These are phyloP conservation scores for Watsonalla binaria DNA, from an alignment of 2,888 invertebrate genomes.

Conservation along the genomic window DNA sequence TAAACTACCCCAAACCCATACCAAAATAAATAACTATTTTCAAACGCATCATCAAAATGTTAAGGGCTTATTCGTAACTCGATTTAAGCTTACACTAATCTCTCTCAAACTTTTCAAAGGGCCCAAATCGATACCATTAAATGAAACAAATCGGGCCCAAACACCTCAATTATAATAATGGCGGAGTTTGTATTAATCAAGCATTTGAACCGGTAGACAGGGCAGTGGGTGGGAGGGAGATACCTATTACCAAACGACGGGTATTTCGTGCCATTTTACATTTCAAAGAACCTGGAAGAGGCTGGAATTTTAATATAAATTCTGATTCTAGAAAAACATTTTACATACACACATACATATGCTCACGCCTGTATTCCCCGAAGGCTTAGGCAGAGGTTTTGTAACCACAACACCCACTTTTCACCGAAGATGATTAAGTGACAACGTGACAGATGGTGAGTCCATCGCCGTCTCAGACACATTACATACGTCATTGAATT, in stretches of 20 bases:
- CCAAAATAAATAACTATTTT: too few species aligned
- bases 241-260: constrained; percentile 16
- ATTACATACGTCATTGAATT: too few species aligned
- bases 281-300: constrained; percentile 13
- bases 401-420: too few species aligned
- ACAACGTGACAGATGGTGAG: too few species aligned
- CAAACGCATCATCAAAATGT: too few species aligned
- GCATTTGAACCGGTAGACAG: constrained; percentile 29
- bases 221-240: constrained; percentile 12
- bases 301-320: not conserved
- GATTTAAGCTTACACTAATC: constrained; percentile 1
- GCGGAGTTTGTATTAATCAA: constrained; percentile 52
- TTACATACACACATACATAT: too few species aligned
- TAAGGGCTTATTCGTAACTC: not conserved
- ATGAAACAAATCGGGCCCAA: constrained; percentile 38
- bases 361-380: too few species aligned
- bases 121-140: constrained; percentile 21
- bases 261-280: constrained; percentile 2
- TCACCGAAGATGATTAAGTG: too few species aligned
- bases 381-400: too few species aligned
- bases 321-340: not conserved
- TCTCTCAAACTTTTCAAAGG: constrained; percentile 2
- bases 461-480: too few species aligned
- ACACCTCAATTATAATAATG: constrained; percentile 51
- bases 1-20: too few species aligned